Evolutionary conservation across 2,888 invertebrate species (phyloP).

Genomic region (Pogonocherus hispidulus): DNA sequence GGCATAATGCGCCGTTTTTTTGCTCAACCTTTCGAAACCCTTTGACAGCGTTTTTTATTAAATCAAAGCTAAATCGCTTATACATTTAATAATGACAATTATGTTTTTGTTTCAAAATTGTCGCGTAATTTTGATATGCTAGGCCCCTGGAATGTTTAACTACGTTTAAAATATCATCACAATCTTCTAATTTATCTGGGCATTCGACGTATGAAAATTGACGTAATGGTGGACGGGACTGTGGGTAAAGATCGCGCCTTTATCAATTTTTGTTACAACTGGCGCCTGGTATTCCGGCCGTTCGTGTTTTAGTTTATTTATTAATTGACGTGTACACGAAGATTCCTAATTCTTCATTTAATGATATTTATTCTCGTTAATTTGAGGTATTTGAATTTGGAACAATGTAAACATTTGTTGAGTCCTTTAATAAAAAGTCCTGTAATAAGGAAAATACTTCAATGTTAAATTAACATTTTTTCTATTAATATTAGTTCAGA

Average conservation of each 20-base stretch:
- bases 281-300: neutral
- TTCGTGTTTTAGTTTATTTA: no score
- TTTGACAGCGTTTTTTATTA: conserved; percentile 26
- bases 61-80: conserved; percentile 36
- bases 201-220: conserved; percentile 56
- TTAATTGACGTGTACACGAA: no score
- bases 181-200: conserved; percentile 50
- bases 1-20: conserved; percentile 32
- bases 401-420: no score
- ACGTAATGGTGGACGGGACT: conserved; percentile 43
- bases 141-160: conserved; percentile 42
- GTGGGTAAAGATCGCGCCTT: conserved; percentile 32
- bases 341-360: no score
- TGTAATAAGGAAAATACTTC: no score
- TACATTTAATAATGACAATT: conserved; percentile 46
- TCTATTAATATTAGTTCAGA: no score
- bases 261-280: neutral
- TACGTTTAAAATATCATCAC: conserved; percentile 50
- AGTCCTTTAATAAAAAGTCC: no score
- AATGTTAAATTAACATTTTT: no score
- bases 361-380: no score
- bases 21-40: conserved; percentile 36
- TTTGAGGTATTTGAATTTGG: no score
- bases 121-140: conserved; percentile 49
- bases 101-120: conserved; percentile 40